phyloP scores from a whole-genome alignment of 1,140 invertebrate genomes.

The Portunus trituberculatus region DNA sequence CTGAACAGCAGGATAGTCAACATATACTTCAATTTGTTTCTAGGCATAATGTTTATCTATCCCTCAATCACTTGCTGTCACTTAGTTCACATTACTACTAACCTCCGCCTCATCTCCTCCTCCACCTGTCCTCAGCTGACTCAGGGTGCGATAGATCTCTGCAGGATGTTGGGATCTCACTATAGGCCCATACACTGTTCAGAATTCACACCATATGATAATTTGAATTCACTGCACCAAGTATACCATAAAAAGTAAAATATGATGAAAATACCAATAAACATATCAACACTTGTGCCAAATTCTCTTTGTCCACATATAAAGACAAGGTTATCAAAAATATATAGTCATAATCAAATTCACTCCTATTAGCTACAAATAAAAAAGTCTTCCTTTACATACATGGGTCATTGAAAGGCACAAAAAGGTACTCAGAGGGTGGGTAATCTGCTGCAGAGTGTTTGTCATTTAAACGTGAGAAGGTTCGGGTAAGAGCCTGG shows the following conservation, averaged over 20 bases:
- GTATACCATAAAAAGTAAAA: not conserved
- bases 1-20: too few relatives aligned
- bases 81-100: not conserved
- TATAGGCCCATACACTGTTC: constrained; percentile 53
- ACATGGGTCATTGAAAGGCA: constrained; percentile 71
- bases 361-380: not conserved
- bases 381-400: not conserved
- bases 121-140: not conserved
- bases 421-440: constrained; percentile 62
- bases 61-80: not conserved
- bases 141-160: constrained; percentile 55
- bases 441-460: constrained; percentile 26
- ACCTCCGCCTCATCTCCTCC: constrained; percentile 71
- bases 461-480: constrained; percentile 30
- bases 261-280: not conserved
- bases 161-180: constrained; percentile 41
- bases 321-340: too few relatives aligned
- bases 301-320: too few relatives aligned
- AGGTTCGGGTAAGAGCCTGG: constrained; percentile 34
- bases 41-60: too few relatives aligned
- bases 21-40: too few relatives aligned
- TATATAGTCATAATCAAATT: too few relatives aligned
- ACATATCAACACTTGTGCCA: too few relatives aligned
- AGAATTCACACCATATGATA: not conserved
- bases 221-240: not conserved